Percentiles rank a stretch among this genome's conserved stretches.
phyloP scores from a whole-genome alignment of 1,140 invertebrate species.

The Periplaneta americana region DNA sequence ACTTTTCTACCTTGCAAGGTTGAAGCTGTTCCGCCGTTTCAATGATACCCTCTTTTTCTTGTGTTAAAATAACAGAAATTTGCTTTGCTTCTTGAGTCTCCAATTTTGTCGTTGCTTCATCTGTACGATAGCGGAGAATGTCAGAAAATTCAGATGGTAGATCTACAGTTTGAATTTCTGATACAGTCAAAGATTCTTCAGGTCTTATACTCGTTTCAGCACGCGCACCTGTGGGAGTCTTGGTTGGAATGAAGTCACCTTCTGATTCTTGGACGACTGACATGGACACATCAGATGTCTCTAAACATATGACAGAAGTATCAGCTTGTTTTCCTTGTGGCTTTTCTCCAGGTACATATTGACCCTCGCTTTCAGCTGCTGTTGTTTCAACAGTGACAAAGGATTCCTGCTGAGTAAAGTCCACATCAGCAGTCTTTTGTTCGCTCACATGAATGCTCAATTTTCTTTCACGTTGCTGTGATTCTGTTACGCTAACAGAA shows the following conservation, averaged over 20 bases:
- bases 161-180: constrained; percentile 48
- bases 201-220: constrained; percentile 45
- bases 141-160: constrained; percentile 45
- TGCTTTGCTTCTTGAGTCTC: constrained; percentile 50
- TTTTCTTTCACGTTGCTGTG: constrained; percentile 51
- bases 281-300: constrained; percentile 46
- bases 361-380: constrained; percentile 48
- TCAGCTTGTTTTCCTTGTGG: constrained; percentile 43
- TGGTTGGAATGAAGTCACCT: constrained; percentile 37
- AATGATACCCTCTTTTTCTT: constrained; percentile 45
- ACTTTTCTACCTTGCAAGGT: constrained; percentile 34
- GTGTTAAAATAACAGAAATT: constrained; percentile 43
- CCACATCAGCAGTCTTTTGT: constrained; percentile 46
- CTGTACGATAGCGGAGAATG: constrained; percentile 44
- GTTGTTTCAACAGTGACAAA: constrained; percentile 49
- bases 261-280: constrained; percentile 51
- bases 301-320: constrained; percentile 43
- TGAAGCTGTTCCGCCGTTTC: constrained; percentile 34
- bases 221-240: constrained; percentile 38
- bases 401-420: constrained; percentile 50
- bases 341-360: constrained; percentile 37
- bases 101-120: constrained; percentile 41
- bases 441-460: constrained; percentile 40
- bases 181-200: constrained; percentile 47
- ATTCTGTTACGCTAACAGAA: constrained; percentile 47